Base-by-base conservation (phyloP, 2,113 vertebrate genomes). In the Elaphurus davidianus region DNA sequence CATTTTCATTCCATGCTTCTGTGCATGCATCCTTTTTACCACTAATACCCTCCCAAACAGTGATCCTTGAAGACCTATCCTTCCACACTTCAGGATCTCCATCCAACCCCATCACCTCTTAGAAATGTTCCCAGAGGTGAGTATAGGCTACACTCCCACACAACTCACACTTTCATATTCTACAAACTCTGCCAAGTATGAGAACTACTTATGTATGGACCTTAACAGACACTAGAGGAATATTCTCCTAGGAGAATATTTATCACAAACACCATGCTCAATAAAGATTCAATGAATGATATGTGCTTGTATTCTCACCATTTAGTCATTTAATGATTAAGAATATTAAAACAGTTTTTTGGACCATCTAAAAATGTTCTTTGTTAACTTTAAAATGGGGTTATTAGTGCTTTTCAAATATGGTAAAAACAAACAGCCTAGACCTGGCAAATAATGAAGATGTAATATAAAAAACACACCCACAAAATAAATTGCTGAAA, bases 361-460 rank as follows among this genome's bases (percentile, higher is more conserved):
- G 54, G 14, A 40, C 15, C 43, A 93, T 74, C 14, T 13, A 19
- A 64, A 64, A 92, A 88, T 93, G 36, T 25, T 62, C 57, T 78
- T 27, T 27, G 25, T 30, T 93, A 55, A 95, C 19, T 91, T 94
- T 91, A 57, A 97, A 91, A 52, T 78, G 28, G 16, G 89, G 21
- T 57, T 55, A 47, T 71, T 81, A 82, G 54, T 64, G 54, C 8
- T 90, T 93, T 94, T 88, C 36, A 97, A 96, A 86, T 89, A 90
- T 1, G 81, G 36, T 81, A 86, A 92, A 91, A 90, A 62, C 59
- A 88, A 95, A 94, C 27, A 90, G 33, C 16, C 17, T 60, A 54
- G 81, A 71, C 21, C 27, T 81, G 27, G 88, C 82, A 78, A 96
- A 92, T 50, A 93, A 90, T 52, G 16, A 30, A 92, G 67, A 59